Evolutionary conservation across 2,797 vertebrate genomes (phyloP), one percentile per base, ranked within the genome.

Genomic region (Halcyon badia): DNA sequence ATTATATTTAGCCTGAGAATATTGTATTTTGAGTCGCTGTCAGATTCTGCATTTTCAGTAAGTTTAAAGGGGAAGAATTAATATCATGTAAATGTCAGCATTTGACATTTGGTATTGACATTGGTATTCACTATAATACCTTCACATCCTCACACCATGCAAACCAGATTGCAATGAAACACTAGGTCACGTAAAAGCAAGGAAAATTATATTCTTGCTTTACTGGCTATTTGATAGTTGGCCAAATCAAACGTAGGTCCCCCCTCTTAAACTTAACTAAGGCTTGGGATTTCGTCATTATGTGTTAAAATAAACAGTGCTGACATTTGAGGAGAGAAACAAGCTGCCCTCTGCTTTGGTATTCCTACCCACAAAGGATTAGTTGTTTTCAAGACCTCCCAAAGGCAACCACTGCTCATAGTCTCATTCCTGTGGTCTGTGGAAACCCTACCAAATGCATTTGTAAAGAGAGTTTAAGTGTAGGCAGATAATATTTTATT

Each of bases 401-500:
- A 92, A 90, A 94, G 35, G 83, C 54, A 93, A 70, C 52, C 73
- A 62, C 56, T 28, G 58, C 91, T 95, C 89, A 83, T 70, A 96
- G 81, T 70, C 80, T 91, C 81, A 83, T 96, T 95, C 95, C 94
- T 96, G 94, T 86, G 93, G 89, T 92, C 87, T 93, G 94, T 81
- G 92, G 95, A 71, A 96, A 83, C 80, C 76, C 88, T 71, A 94
- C 78, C 3, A 1, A 87, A 94, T 3, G 39, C 68, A 93, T 96
- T 90, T 87, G 42, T 91, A 90, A 93, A 68, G 75, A 62, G 48
- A 92, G 87, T 91, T 89, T 82, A 87, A 97, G 83, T 81, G 46
- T 57, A 83, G 46, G 54, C 89, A 95, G 71, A 89, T 57, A 96
- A 94, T 96, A 94, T 93, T 95, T 97, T 96, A 94, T 95, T 85